Percentiles rank a stretch among this genome's conserved stretches.
phyloP scores from a whole-genome alignment of 2,113 vertebrate genomes.

The Collichthys lucidus region DNA sequence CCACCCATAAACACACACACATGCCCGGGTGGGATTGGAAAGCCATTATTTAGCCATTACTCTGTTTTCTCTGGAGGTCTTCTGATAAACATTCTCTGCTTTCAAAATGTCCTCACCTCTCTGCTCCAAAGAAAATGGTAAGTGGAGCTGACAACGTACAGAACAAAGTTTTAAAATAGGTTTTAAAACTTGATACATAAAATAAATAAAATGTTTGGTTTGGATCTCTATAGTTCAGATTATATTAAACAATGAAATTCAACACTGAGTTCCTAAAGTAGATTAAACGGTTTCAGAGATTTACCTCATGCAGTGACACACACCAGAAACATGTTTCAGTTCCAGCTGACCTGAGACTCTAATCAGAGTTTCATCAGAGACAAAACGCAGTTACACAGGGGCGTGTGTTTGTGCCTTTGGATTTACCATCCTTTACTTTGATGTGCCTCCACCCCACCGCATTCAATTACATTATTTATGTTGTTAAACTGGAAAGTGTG shows the following conservation, averaged over 20 bases:
- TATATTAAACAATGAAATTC: neutral
- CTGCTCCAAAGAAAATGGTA: conserved; percentile 59
- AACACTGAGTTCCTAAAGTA: fast-evolving
- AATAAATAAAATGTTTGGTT: neutral
- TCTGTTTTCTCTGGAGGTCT: conserved; percentile 39
- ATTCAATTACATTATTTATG: conserved; percentile 20
- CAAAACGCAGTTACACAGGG: conserved; percentile 24
- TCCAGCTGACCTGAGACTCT: conserved; percentile 20
- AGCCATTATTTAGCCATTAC: conserved; percentile 54
- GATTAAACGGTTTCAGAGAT: neutral
- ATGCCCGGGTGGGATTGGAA: conserved; percentile 32
- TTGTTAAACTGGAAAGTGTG: conserved; percentile 25
- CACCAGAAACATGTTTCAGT: conserved; percentile 33
- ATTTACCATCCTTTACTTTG: conserved; percentile 48
- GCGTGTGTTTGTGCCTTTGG: conserved; percentile 52
- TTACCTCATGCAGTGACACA: neutral
- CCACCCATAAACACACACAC: conserved; percentile 18
- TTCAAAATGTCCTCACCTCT: conserved; percentile 45
- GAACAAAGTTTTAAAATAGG: neutral
- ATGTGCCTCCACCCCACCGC: conserved; percentile 38
- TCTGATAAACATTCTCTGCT: conserved; percentile 48
- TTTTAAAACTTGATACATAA: neutral
- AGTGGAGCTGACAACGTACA: conserved; percentile 15
- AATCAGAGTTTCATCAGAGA: conserved; percentile 48
- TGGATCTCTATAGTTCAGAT: neutral